phyloP scores from a whole-genome alignment of 2,113 vertebrate species.

The Pelecanus crispus region DNA sequence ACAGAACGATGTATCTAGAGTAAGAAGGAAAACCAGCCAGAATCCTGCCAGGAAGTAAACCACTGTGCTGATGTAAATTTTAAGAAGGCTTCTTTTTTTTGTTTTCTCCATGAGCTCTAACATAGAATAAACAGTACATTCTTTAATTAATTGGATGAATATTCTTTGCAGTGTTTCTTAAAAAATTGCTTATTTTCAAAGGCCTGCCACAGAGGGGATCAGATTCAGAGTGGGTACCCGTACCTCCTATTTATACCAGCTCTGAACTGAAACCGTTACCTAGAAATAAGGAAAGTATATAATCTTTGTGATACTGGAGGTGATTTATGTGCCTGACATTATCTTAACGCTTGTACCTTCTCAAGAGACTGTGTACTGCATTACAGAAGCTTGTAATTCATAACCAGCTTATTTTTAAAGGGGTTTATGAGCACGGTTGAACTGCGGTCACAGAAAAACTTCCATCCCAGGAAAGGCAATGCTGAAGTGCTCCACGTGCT shows the following conservation, averaged over 20 bases:
- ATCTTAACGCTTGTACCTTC: not conserved
- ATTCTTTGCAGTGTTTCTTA: not conserved
- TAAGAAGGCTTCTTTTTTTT: not conserved
- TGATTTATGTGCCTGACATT: not conserved
- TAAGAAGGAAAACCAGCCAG: slow-evolving; percentile 32
- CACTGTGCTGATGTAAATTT: not conserved
- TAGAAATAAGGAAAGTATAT: not conserved
- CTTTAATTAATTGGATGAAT: not conserved
- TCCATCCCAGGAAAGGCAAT: not conserved
- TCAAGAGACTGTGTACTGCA: not conserved
- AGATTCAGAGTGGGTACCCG: not conserved
- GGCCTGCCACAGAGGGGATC: not conserved
- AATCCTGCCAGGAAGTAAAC: slow-evolving; percentile 15
- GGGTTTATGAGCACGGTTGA: not conserved
- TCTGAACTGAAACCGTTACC: not conserved
- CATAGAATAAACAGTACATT: not conserved
- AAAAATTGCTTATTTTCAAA: not conserved
- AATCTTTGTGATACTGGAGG: not conserved
- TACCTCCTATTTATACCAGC: not conserved
- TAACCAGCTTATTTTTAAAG: not conserved
- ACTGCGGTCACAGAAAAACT: not conserved
- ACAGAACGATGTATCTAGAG: slow-evolving; percentile 20
- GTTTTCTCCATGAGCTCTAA: not conserved
- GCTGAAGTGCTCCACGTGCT: not conserved
- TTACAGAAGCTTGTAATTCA: not conserved